phyloP scores from a whole-genome alignment of 2,113 vertebrate species.

The Gasterosteus nipponicus region DNA sequence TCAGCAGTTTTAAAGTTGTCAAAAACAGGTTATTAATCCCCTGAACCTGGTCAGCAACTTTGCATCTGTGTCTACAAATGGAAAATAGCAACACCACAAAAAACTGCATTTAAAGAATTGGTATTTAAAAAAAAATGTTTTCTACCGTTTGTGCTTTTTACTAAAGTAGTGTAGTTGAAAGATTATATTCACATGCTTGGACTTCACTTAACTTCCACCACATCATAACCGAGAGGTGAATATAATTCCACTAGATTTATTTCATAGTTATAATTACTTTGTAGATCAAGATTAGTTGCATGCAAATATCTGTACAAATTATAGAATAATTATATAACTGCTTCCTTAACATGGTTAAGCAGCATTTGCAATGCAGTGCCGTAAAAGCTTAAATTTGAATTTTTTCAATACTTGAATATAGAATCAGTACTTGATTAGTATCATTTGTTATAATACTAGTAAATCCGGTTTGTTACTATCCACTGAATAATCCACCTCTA shows the following conservation, averaged over 20 bases:
- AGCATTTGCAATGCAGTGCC: neutral
- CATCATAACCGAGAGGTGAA: too few relatives aligned
- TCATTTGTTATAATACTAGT: neutral
- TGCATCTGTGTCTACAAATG: neutral
- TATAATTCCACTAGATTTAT: neutral
- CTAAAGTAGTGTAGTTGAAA: neutral
- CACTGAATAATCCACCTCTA: neutral
- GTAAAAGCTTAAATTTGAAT: neutral
- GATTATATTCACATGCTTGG: neutral
- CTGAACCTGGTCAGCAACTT: neutral
- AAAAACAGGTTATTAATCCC: neutral
- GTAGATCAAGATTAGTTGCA: neutral
- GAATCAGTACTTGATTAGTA: neutral
- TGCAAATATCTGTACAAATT: neutral
- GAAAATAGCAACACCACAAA: neutral
- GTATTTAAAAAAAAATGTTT: neutral
- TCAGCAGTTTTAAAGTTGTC: constrained; percentile 11
- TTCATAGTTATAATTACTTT: neutral
- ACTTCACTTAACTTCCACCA: neutral
- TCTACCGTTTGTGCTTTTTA: neutral
- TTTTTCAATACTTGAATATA: neutral
- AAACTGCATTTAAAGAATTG: neutral
- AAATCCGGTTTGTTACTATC: neutral
- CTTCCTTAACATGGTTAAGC: neutral
- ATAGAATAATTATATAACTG: neutral